Evolutionary conservation across 2,888 invertebrate genomes (phyloP), one percentile per base, ranked within the genome.

Genomic region (Ypsolopha sequella): DNA sequence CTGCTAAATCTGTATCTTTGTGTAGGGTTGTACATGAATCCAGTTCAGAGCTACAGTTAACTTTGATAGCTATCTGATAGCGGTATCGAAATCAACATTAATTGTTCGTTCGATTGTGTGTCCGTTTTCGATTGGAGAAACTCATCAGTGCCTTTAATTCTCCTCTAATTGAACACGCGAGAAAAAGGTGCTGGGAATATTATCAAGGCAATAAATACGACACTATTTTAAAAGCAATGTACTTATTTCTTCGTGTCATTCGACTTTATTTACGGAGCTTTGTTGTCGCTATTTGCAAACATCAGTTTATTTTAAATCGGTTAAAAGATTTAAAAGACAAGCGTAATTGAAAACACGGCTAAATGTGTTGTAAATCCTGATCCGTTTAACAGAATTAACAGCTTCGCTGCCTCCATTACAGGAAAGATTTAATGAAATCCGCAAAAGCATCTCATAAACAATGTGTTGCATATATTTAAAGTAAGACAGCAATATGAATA

Each of bases 61-160:
- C 54, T 54, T 55, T 67, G 76, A 76, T 77, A 71, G 66, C 66
- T 70, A 77, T 78, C 78, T 72, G 70, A 73, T 73, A 78, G 67
- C 75, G 73, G 74, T 70, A 74, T 75, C 69, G 68, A 65, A 76
- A 76, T 79, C 76, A 73, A 76, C 77, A 76, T 76, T 77, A 77
- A 77, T 79, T 79, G 79, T 79, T 74, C 67, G 64, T 60, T 58
- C 64, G 66, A 73, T 73, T 68, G 71, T 68, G 36, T 36, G 47
- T 36, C 24, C 47, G 14, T 36, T 36, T 47, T 13, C 47, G 47
- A 47, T 36, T 36, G 36, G 24, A 24, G 24, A 24, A 24, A 24
- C 24, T 24, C 24, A 24, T 24, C 47, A 14, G 36, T 47, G 47
- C 47, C 36, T 43, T 43, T 11, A 43, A 8, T 13, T 4, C 24